Conservation (phyloP, 2,113 vertebrate species). For the Podocnemis expansa region DNA sequence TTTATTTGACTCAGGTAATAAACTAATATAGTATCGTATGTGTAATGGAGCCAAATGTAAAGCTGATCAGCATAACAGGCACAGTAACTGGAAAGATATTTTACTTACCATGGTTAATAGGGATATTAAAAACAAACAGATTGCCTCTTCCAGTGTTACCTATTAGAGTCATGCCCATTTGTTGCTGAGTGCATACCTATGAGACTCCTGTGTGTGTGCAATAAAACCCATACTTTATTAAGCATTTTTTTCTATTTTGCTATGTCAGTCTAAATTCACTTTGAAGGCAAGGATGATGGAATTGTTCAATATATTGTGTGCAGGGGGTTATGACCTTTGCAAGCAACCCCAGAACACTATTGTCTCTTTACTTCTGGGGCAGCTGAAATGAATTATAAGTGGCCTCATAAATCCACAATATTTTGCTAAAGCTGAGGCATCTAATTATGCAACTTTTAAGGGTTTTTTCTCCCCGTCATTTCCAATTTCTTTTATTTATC, state of each 20-base stretch:
- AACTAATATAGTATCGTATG: neutral
- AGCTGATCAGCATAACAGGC: neutral
- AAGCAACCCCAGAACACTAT: conserved; percentile 15
- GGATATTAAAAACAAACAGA: conserved; percentile 1
- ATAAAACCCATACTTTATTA: conserved; percentile 59
- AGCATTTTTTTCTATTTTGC: conserved; percentile 55
- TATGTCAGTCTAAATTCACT: conserved; percentile 71
- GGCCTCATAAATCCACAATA: neutral
- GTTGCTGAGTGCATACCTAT: conserved; percentile 49
- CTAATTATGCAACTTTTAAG: conserved; percentile 32
- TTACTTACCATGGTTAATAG: neutral
- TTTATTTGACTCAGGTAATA: conserved; percentile 6
- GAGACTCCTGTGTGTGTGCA: conserved; percentile 37
- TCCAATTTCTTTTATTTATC: neutral
- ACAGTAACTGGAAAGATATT: conserved; percentile 13
- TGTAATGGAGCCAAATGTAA: conserved; percentile 13
- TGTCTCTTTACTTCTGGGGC: conserved; percentile 38
- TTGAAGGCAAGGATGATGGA: conserved; percentile 74
- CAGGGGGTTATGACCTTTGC: conserved; percentile 63
- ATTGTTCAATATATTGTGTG: conserved; percentile 74
- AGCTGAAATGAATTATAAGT: conserved; percentile 30
- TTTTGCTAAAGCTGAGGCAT: conserved; percentile 16
- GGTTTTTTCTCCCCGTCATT: neutral
- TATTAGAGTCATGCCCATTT: conserved; percentile 7
- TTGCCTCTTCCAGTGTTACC: conserved; percentile 23